Percentiles rank a stretch among this genome's conserved stretches.
phyloP scores from a whole-genome alignment of 30 jellyfish, hydroid and myxozoan genomes.

The Aurelia aurita region DNA sequence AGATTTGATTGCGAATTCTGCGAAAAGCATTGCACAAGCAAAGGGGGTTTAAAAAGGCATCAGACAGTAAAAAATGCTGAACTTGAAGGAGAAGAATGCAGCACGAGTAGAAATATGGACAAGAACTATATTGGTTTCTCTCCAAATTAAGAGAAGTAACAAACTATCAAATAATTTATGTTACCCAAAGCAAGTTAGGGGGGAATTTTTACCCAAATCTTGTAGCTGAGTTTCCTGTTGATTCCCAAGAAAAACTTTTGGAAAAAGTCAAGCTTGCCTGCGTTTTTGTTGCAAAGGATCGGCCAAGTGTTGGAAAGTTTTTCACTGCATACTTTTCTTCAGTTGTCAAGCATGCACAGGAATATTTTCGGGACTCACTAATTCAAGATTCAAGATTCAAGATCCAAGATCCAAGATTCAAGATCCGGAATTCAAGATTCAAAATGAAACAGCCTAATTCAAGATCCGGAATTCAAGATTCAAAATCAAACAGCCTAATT shows the following conservation, averaged over 20 bases:
- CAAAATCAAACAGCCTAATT: too few species aligned
- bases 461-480: too few species aligned
- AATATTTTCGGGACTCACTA: not conserved
- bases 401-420: too few species aligned
- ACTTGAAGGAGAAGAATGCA: not conserved
- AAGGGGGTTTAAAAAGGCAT: too few species aligned
- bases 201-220: not conserved
- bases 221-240: not conserved
- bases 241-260: not conserved
- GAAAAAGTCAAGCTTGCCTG: conserved; percentile 1
- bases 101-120: not conserved
- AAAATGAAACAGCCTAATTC: too few species aligned
- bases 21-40: too few species aligned
- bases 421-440: too few species aligned
- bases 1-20: too few species aligned
- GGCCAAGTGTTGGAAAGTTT: conserved; percentile 7
- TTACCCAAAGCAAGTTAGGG: conserved; percentile 18
- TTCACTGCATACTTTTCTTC: not conserved
- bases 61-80: too few species aligned
- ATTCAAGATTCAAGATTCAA: too few species aligned
- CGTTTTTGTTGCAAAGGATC: conserved; percentile 4
- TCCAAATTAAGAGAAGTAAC: not conserved
- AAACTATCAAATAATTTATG: conserved; percentile 5
- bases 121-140: not conserved
- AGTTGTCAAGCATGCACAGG: not conserved